phyloP scores from a whole-genome alignment of 2,113 vertebrate species.

The Casuarius casuarius region DNA sequence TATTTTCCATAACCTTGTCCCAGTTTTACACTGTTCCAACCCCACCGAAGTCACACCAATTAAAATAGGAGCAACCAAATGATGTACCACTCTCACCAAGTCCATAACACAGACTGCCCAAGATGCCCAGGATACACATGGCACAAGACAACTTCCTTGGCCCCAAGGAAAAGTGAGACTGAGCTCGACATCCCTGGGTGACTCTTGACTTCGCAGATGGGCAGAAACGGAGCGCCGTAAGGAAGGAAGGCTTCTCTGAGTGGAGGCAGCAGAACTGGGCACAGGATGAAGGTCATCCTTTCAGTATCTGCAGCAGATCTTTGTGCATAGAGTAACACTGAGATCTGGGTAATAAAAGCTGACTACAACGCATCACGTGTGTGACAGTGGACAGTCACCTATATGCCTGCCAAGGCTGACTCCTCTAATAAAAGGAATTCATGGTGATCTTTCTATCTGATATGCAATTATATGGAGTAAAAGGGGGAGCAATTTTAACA shows the following conservation, averaged over 20 bases:
- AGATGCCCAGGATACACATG: not conserved
- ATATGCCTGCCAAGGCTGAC: too few species aligned
- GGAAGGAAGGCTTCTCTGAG: too few species aligned
- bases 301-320: not conserved
- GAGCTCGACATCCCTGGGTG: not conserved
- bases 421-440: not conserved
- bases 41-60: not conserved
- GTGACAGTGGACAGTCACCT: not conserved
- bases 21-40: not conserved
- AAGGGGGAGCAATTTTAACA: not conserved
- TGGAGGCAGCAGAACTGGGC: not conserved
- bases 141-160: not conserved
- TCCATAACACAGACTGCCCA: not conserved
- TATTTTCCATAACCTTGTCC: constrained; percentile 5
- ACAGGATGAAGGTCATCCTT: not conserved
- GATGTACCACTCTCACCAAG: not conserved
- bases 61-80: not conserved
- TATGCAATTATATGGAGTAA: not conserved
- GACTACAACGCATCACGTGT: too few species aligned
- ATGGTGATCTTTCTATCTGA: not conserved
- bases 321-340: rapidly evolving
- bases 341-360: not conserved
- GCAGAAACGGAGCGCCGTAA: not conserved
- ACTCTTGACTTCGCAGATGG: not conserved
- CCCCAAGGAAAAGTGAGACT: not conserved